Evolutionary conservation across 2,888 invertebrate genomes (phyloP).

Genomic region (Apodemia mormo): DNA sequence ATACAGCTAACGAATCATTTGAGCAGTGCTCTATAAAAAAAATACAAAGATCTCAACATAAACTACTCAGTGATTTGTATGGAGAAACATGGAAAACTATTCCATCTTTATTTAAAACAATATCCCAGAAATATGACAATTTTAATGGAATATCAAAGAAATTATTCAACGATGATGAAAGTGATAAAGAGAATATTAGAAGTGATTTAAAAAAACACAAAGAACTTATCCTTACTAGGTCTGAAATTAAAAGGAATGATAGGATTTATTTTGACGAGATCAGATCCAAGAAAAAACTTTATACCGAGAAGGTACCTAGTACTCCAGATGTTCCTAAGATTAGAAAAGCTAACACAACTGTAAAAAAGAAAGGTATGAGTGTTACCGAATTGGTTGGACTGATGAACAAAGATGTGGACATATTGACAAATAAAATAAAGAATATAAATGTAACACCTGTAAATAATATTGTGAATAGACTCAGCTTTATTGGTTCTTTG

Average conservation of each 20-base stretch:
- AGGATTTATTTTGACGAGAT: constrained; percentile 46
- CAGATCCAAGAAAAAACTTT: constrained; percentile 64
- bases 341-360: constrained; percentile 54
- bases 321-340: constrained; percentile 59
- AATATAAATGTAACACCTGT: constrained; percentile 35
- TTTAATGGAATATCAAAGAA: constrained; percentile 58
- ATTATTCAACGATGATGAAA: constrained; percentile 63
- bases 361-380: constrained; percentile 63
- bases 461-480: constrained; percentile 44
- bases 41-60: constrained; percentile 66
- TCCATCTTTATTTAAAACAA: constrained; percentile 64
- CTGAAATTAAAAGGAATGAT: constrained; percentile 54
- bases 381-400: constrained; percentile 64
- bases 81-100: constrained; percentile 78
- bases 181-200: constrained; percentile 65
- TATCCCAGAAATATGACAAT: constrained; percentile 51
- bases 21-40: constrained; percentile 67
- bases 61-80: constrained; percentile 74
- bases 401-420: constrained; percentile 50
- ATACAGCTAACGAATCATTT: constrained; percentile 61
- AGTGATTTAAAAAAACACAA: constrained; percentile 52
- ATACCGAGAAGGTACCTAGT: constrained; percentile 59
- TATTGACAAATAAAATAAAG: constrained; percentile 50
- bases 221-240: constrained; percentile 60
- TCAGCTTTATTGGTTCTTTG: constrained; percentile 80